Conservation (phyloP, 2,888 invertebrate genomes). For the Pedicia rivosa region DNA sequence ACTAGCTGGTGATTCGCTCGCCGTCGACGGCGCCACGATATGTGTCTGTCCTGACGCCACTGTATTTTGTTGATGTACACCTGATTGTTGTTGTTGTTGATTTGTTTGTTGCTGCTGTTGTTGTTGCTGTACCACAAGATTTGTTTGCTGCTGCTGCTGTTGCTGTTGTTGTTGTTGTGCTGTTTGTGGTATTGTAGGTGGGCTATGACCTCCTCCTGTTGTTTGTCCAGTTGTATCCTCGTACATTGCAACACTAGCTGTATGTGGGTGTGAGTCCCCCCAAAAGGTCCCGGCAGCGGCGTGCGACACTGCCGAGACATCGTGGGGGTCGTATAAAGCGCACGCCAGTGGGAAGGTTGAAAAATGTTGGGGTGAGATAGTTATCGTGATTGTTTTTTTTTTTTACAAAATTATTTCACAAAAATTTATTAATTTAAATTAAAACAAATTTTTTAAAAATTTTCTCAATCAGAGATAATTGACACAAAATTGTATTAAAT, state of each 20-base stretch:
- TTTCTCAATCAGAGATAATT: not conserved
- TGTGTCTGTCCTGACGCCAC: conserved; percentile 31
- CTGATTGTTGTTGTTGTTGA: conserved; percentile 11
- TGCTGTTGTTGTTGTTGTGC: conserved; percentile 21
- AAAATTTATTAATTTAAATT: too few relatives aligned
- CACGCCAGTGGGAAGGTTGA: conserved; percentile 36
- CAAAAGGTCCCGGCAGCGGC: conserved; percentile 35
- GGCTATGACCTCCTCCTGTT: conserved; percentile 10
- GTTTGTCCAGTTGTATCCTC: conserved; percentile 28
- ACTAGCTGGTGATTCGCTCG: conserved; percentile 42
- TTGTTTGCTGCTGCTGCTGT: conserved; percentile 19
- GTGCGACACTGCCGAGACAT: conserved; percentile 36
- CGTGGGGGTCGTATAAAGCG: conserved; percentile 35
- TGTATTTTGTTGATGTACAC: conserved; percentile 25
- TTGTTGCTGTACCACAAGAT: conserved; percentile 15
- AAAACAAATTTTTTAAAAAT: conserved; percentile 6
- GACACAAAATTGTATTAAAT: not conserved
- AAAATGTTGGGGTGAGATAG: conserved; percentile 33
- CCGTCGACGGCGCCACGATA: conserved; percentile 38
- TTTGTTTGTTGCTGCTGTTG: conserved; percentile 14
- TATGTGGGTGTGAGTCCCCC: conserved; percentile 38
- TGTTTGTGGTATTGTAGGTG: conserved; percentile 11
- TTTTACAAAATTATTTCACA: conserved; percentile 17
- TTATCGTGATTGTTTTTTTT: conserved; percentile 26
- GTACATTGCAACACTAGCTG: conserved; percentile 36